Evolutionary conservation across 2,113 vertebrate species (phyloP), one percentile per base, ranked within the genome.

Genomic region (Zosterops pallidus): DNA sequence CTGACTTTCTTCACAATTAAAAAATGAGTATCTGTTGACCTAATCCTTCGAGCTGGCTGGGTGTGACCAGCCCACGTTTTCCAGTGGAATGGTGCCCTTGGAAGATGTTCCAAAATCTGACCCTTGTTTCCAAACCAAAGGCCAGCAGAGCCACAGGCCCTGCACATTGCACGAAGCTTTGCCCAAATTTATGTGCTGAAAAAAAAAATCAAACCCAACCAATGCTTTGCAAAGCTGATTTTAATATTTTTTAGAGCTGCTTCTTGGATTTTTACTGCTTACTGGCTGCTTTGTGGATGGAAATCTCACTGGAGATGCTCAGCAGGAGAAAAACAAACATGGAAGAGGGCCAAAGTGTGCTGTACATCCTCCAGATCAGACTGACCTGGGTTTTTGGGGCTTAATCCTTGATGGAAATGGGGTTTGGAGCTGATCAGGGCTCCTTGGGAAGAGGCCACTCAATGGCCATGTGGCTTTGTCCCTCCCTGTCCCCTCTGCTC

Each of bases 21-120:
- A 86, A 83, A 84, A 76, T 75, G 84, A 95, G 59, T 65, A 42
- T 94, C 65, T 79, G 94, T 79, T 95, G 96, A 91, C 35, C 93
- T 97, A 95, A 97, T 96, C 78, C 86, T 84, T 41, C 80, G 47
- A 92, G 25, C 91, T 84, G 83, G 9, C 89, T 92, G 95, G 96
- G 95, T 95, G 95, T 95, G 96, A 90, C 96, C 93, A 85, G 83
- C 84, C 96, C 87, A 72, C 23, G 9, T 95, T 94, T 94, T 90
- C 8, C 9, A 64, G 91, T 96, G 94, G 95, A 96, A 94, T 89
- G 79, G 81, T 97, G 95, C 95, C 96, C 81, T 94, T 24, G 21
- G 74, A 96, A 71, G 91, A 87, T 35, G 42, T 80, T 83, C 81
- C 85, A 76, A 68, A 95, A 78, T 91, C 77, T 64, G 84, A 75